These are phyloP conservation scores for Vidua chalybeata DNA, from an alignment of 2,113 vertebrate genomes.

Conservation along the genomic window DNA sequence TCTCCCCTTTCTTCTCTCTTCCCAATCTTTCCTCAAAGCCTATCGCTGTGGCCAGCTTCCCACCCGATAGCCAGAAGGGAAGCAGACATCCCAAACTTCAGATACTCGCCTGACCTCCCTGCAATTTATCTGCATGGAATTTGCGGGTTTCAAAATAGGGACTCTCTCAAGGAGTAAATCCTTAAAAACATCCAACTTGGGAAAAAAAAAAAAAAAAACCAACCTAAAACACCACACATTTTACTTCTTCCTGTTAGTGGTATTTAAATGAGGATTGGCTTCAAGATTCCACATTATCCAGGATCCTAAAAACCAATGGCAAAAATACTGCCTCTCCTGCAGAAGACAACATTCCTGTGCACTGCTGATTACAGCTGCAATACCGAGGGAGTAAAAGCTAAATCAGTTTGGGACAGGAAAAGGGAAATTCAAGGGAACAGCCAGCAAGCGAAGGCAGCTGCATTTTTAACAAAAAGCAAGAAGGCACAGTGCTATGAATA, in stretches of 20 bases:
- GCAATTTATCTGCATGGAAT: not conserved
- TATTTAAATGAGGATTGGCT: not conserved
- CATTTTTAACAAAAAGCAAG: not conserved
- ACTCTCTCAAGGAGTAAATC: not conserved
- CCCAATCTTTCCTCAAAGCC: not conserved
- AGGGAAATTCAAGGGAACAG: conserved; percentile 11
- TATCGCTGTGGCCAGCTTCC: not conserved
- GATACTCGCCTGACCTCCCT: fast-evolving
- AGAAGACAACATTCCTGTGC: not conserved
- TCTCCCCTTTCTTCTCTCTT: not conserved
- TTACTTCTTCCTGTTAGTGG: not conserved
- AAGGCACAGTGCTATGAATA: not conserved
- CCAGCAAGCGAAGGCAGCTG: not conserved
- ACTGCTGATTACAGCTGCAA: not conserved
- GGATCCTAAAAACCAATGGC: not conserved
- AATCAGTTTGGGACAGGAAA: conserved; percentile 18
- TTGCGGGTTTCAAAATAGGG: not conserved
- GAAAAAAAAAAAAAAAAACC: not conserved
- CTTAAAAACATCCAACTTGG: not conserved
- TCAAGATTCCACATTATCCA: not conserved
- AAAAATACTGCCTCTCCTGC: not conserved
- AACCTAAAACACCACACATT: not conserved
- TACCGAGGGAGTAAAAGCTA: not conserved
- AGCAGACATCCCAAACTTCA: not conserved
- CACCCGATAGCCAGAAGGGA: not conserved